Evolutionary conservation across 1,140 invertebrate species (phyloP).

Genomic region (Thaumatotibia leucotreta): DNA sequence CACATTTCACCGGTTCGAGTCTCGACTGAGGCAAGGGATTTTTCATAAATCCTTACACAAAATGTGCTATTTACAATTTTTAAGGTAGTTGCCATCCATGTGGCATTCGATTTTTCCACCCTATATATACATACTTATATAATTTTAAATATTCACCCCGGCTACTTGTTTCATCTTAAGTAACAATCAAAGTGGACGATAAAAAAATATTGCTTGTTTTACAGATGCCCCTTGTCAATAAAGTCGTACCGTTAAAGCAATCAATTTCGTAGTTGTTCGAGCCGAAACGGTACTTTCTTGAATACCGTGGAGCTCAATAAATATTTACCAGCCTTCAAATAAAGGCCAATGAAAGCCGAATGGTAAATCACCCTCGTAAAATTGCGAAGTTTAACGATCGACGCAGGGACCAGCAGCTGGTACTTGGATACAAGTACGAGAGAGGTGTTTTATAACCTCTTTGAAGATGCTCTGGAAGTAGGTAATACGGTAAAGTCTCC

Average conservation of each 20-base stretch:
- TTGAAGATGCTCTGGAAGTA: not conserved
- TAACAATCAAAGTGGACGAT: not conserved
- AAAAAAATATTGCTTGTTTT: not conserved
- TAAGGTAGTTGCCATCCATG: too few species aligned
- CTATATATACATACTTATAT: too few species aligned
- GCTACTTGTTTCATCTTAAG: not conserved
- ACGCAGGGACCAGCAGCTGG: not conserved
- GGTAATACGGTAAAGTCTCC: constrained; percentile 15
- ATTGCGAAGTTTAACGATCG: constrained; percentile 11
- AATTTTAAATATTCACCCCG: not conserved
- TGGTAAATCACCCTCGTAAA: constrained; percentile 11
- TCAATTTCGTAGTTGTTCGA: not conserved
- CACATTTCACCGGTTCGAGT: too few species aligned
- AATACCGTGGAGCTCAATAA: not conserved
- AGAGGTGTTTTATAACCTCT: not conserved
- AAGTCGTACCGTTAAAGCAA: not conserved
- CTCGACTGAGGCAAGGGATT: too few species aligned
- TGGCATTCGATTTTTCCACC: too few species aligned
- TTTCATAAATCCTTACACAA: too few species aligned
- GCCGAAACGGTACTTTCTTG: not conserved
- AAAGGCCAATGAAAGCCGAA: not conserved
- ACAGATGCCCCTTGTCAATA: not conserved
- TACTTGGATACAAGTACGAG: not conserved
- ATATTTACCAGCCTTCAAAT: constrained; percentile 12
- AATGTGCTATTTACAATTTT: too few species aligned